Conservation (phyloP, 2,888 invertebrate genomes). For the Timandra comae region DNA sequence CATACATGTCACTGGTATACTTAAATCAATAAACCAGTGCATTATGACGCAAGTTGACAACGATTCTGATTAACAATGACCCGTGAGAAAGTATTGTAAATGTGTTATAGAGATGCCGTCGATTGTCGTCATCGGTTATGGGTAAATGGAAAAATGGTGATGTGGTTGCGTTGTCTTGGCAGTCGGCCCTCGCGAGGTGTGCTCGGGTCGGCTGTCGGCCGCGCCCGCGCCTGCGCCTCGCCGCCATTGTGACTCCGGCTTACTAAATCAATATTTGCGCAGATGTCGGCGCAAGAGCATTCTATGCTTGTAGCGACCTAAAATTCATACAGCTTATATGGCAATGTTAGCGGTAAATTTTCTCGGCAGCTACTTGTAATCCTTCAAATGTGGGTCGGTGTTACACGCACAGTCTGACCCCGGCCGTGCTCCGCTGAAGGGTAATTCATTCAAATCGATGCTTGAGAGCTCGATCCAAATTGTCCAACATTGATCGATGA, state of each 20-base stretch:
- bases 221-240: constrained; percentile 34
- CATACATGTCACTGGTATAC: no score
- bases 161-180: constrained; percentile 29
- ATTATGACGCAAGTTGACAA: no score
- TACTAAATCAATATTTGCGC: constrained; percentile 77
- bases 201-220: constrained; percentile 24
- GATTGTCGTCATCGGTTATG: constrained; percentile 29
- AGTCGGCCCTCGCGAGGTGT: constrained; percentile 11
- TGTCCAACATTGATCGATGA: constrained; percentile 17
- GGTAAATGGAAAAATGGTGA: constrained; percentile 37
- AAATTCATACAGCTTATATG: constrained; percentile 76
- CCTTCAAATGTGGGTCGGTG: constrained; percentile 73
- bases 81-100: constrained; percentile 35
- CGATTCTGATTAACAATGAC: constrained; percentile 4
- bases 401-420: constrained; percentile 71
- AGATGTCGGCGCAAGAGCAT: constrained; percentile 75
- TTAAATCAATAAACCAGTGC: no score
- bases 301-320: constrained; percentile 73
- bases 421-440: constrained; percentile 51
- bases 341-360: constrained; percentile 76
- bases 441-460: constrained; percentile 60
- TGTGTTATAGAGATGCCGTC: constrained; percentile 35
- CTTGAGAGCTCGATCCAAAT: constrained; percentile 28
- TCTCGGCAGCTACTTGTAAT: constrained; percentile 74
- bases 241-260: constrained; percentile 64